Base-by-base conservation (phyloP, 1,140 invertebrate genomes). In the Cydia pomonella region DNA sequence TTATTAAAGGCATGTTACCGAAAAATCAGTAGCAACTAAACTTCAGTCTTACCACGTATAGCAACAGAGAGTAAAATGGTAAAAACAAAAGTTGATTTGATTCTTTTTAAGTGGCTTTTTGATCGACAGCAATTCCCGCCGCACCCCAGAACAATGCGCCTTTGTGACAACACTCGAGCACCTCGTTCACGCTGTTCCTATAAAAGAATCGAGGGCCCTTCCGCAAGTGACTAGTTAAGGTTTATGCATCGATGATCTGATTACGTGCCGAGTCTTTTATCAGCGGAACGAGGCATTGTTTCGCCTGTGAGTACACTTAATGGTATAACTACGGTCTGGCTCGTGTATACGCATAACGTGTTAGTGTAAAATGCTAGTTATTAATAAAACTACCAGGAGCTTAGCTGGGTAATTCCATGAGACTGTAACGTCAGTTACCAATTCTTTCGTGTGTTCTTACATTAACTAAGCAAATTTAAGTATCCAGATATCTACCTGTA, bases 201-300 rank as follows among this genome's bases (percentile, higher is more conserved):
- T 69, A 69, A 69, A 69, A 69, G 64, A 69, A 33, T 18, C 6
- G 64, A 69, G 64, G 64, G 29, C 33, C 29, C 64, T 33, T 33
- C 27, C 4, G 64, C n/a, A 69, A 69, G 29, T 69, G 64, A 41
- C 64, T 69, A 69, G 64, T 69, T 69, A 69, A 38, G 64, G 63
- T 18, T 64, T 64, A n/a, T 64, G 29, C 64, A 33, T 18, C 64
- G 64, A 69, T 41, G 27, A 69, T 69, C 64, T 69, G 64, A 33
- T 69, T 29, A 33, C 64, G 64, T 59, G 53, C 64, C 9, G 64
- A n/a, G 23, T 66, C 64, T 69, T 69, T 69, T 59, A 23, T 59
- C 53, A 12, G 7, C 53, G 21, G 53, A 59, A 23, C 53, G 53
- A 59, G 53, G 7, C 6, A 59, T 59, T 59, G 53, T 59, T 59